Conservation (phyloP, 2,888 invertebrate genomes). For the Limnephilus auricula region DNA sequence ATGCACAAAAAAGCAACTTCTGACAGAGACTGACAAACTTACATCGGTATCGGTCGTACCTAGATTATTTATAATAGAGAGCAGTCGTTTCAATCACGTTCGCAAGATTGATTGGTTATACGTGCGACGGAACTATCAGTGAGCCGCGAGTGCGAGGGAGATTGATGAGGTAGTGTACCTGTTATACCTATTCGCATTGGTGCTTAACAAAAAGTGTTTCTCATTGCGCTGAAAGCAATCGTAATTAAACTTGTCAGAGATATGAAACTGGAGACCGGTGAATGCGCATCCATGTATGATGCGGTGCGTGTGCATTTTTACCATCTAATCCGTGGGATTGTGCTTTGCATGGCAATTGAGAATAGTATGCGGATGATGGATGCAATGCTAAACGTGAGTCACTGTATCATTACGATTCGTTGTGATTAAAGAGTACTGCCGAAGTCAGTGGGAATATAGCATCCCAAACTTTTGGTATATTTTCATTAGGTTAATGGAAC, state of each 20-base stretch:
- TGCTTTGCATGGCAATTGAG: background rate
- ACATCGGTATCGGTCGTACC: background rate
- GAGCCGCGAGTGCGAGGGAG: conserved; percentile 29
- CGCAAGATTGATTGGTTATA: conserved; percentile 49
- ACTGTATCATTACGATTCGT: background rate
- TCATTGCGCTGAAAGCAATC: conserved; percentile 58
- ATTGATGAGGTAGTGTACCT: background rate
- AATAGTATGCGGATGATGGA: background rate
- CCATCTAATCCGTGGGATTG: conserved; percentile 47
- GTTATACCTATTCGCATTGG: conserved; percentile 34
- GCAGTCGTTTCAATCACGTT: conserved; percentile 41
- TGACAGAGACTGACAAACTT: background rate
- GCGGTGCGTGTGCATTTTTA: conserved; percentile 59
- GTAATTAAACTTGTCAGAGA: conserved; percentile 62
- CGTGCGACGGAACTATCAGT: conserved; percentile 19
- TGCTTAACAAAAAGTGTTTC: conserved; percentile 47
- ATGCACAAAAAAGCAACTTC: background rate
- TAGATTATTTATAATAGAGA: conserved; percentile 22
- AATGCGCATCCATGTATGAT: conserved; percentile 51
- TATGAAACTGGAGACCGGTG: conserved; percentile 61
- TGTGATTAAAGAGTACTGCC: too few species aligned
- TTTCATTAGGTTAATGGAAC: background rate
- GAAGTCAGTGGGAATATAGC: too few species aligned
- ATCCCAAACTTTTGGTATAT: background rate
- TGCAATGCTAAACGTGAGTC: background rate